Base-by-base conservation (phyloP, 92 coral and sea anemone species). In the Porites cylindrica region DNA sequence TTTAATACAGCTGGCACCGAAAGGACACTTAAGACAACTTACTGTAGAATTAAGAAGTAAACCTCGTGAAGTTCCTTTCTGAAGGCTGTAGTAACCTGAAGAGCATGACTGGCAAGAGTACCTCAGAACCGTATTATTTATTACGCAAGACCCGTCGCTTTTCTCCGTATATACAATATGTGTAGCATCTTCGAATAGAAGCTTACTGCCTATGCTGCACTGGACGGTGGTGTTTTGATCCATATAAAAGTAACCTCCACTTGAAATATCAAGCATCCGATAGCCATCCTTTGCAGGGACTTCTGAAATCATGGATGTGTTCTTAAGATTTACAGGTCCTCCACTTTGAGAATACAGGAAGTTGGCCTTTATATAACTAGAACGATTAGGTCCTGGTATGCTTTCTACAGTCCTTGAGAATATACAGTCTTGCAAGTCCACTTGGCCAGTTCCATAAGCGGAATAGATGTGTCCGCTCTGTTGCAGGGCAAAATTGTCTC, bases 1-100 rank as follows among this genome's bases (percentile, higher is more conserved):
- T 52, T 70, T 29, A 19, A 86, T 16, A 19, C 96, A 93, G 8
- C 20, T 77, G 1, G 91, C 91, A n/a, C 96, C 96, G 70, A 75
- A 93, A 4, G 96, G 96, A 56, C 96, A 93, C 2, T 78, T 84
- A 6, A 65, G 67, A 68, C 96, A 93, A 3, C 24, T 14, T 11
- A 87, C 68, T 2, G 65, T 53, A 9, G 78, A 14, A 17, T n/a
- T n/a, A 1, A 74, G 50, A 43, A 12, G 14, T 56, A 90, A 47
- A 54, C 96, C 96, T 19, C 76, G 76, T 12, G 82, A 23, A 29
- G 38, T 47, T 6, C 96, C 96, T 58, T 84, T 82, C 38, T 91
- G 82, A 12, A 94, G 91, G 77, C 91, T 91, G 88, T 94, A 94
- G 23, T 66, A 65, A 8, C 92, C 93, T 1, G 88, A 69, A 11